Base-by-base conservation (phyloP, 2,888 invertebrate genomes). In the Heliconius cydno region DNA sequence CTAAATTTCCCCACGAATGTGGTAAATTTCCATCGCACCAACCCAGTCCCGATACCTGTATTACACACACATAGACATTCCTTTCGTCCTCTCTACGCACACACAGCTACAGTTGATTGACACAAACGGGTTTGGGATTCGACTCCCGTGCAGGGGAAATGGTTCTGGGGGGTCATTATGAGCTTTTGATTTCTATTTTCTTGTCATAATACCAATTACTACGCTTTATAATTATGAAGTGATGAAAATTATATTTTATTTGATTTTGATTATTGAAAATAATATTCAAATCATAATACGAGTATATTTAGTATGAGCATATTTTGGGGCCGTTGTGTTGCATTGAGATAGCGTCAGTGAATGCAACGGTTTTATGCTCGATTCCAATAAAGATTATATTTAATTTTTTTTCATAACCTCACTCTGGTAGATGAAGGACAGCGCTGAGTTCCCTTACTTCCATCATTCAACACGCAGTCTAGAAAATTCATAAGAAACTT, bases 31-130 rank as follows among this genome's bases (percentile, higher is more conserved):
- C 28, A n/a, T n/a, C 38, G 81, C 74, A 78, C 85, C 82, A 85
- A 81, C 87, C 83, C 87, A 25, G 80, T 81, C 83, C 79, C 78
- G 84, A 86, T 88, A 88, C 88, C 90, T 91, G 91, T 90, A 85
- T 85, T 83, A 87, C 89, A 7, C 90, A 89, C 89, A 90, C 90
- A 85, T 5, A n/a, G 71, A n/a, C 66, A 71, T 13, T 76, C 87
- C 88, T 89, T 73, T 73, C 73, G 34, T 73, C 38, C 73, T 7
- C 57, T 89, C 87, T 88, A 89, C 89, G 19, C 19, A 87, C 87
- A 85, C 87, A 86, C 84, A 84, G 83, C 79, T 41, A 7, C 76
- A 52, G 63, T 57, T 78, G 79, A 81, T 79, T 85, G 88, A 76
- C 79, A 30, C 65, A 76, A 82, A 82, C 80, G 81, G 79, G 82